phyloP scores from a whole-genome alignment of 2,113 vertebrate genomes.

The Atrichornis clamosus region DNA sequence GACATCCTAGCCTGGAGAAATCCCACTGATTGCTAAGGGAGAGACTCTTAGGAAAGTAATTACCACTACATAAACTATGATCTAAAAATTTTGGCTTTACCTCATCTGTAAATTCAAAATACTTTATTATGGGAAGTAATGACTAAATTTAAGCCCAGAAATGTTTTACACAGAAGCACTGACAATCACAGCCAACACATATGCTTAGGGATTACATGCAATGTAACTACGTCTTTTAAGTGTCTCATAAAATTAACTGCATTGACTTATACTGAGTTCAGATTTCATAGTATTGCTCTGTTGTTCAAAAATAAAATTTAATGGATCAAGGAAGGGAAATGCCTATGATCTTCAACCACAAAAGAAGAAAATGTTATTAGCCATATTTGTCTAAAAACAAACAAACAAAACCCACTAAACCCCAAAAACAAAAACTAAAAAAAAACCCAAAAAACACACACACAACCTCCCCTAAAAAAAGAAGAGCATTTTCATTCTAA shows the following conservation, averaged over 20 bases:
- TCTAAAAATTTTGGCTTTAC: background rate
- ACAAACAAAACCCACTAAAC: background rate
- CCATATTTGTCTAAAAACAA: background rate
- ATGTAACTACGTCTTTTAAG: background rate
- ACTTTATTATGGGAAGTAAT: background rate
- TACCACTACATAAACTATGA: background rate
- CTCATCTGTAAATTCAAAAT: background rate
- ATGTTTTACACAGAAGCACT: background rate
- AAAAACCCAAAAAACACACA: background rate
- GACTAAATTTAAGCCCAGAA: background rate
- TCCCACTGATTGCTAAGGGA: background rate
- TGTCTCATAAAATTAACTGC: background rate
- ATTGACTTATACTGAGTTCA: background rate
- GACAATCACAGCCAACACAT: background rate
- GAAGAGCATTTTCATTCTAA: background rate
- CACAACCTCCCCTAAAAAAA: background rate
- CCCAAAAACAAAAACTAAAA: fast-evolving
- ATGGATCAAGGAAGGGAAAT: background rate
- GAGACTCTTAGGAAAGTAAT: background rate
- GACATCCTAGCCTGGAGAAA: background rate
- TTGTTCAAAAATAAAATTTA: background rate
- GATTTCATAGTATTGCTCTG: background rate
- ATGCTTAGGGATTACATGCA: background rate
- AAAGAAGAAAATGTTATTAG: background rate
- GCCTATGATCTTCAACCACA: background rate